Conservation (phyloP, 2,888 invertebrate genomes). For the Conops quadrifasciatus region DNA sequence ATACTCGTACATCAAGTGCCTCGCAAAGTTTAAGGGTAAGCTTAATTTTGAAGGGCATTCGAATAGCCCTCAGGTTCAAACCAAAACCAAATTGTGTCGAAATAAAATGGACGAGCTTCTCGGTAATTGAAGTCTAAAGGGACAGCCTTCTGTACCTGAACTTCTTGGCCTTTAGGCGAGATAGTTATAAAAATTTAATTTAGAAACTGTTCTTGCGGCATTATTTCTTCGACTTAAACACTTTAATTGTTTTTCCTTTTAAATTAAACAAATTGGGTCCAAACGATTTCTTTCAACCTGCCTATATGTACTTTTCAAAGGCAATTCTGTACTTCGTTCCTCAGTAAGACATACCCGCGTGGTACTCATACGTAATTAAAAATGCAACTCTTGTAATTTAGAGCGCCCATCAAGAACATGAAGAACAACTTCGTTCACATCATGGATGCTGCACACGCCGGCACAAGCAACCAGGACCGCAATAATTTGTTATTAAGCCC, state of each 20-base stretch:
- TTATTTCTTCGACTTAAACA: too few species aligned
- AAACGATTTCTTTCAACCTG: background rate
- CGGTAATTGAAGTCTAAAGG: slow-evolving; percentile 1
- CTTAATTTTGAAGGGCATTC: slow-evolving; percentile 11
- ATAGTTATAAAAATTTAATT: background rate
- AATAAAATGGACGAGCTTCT: slow-evolving; percentile 13
- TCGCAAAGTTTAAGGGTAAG: too few species aligned
- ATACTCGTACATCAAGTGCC: background rate
- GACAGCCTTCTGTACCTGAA: background rate
- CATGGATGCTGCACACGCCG: slow-evolving; percentile 3
- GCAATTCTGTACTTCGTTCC: background rate
- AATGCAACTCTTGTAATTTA: slow-evolving; percentile 29
- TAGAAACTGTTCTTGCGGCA: background rate
- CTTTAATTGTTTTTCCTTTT: background rate
- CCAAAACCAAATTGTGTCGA: background rate
- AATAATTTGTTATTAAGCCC: slow-evolving; percentile 30
- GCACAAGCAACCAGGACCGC: slow-evolving; percentile 26
- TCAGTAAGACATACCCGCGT: background rate
- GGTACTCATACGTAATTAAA: slow-evolving; percentile 30
- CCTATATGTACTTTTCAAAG: background rate
- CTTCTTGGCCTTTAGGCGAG: background rate
- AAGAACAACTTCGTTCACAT: slow-evolving; percentile 16
- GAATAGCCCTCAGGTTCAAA: background rate
- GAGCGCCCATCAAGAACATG: slow-evolving; percentile 21
- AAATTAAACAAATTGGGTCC: slow-evolving; percentile 12